Conservation (phyloP, 2,797 vertebrate species). For the Anguilla pacifica region DNA sequence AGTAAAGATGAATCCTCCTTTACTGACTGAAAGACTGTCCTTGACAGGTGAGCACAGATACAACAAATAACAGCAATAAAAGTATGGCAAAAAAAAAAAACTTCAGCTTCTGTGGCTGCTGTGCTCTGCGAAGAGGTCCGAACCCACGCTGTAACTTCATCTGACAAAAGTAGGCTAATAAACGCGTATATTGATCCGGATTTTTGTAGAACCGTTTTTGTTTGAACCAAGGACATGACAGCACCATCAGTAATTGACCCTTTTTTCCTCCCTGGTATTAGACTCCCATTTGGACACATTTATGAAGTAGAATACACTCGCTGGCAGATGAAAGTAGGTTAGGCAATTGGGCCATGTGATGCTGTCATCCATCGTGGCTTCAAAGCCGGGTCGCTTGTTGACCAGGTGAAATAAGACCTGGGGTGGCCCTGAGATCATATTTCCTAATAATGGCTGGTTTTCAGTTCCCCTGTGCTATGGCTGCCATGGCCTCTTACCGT, state of each 20-base stretch:
- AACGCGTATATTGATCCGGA: background rate
- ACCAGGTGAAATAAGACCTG: conserved; percentile 38
- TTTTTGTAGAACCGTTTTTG: background rate
- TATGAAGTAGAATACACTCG: background rate
- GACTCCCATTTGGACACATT: background rate
- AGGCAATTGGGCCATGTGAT: background rate
- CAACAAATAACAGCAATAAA: background rate
- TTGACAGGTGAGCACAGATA: background rate
- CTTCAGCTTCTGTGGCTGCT: background rate
- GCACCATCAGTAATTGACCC: background rate
- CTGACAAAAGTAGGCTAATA: background rate
- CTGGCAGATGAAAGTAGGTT: background rate
- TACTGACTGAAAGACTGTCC: background rate
- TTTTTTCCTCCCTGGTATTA: background rate
- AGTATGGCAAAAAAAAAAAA: background rate
- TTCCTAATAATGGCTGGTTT: conserved; percentile 8
- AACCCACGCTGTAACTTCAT: background rate
- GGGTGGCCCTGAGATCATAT: background rate
- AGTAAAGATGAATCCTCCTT: background rate
- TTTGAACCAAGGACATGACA: background rate
- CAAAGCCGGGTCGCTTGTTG: conserved; percentile 43
- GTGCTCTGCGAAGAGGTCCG: too few relatives aligned
- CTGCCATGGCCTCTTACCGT: background rate
- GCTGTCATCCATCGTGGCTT: conserved; percentile 49
- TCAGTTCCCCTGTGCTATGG: background rate